Conservation (phyloP, 2,113 vertebrate genomes). For the Alexandromys fortis region DNA sequence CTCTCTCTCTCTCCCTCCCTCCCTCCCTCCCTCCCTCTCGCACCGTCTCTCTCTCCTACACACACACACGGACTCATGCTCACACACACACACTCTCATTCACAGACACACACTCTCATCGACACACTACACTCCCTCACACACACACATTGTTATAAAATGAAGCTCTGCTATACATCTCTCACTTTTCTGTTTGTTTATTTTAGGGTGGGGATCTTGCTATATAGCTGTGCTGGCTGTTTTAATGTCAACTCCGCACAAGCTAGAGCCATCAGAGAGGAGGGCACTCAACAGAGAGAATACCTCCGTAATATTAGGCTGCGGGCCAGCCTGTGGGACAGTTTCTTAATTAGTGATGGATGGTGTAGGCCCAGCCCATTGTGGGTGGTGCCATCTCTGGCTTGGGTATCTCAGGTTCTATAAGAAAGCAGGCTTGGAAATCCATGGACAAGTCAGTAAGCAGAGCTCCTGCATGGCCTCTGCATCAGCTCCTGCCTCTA, state of each 20-base stretch:
- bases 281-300: not conserved
- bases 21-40: not conserved
- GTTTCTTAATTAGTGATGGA: not conserved
- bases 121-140: no score
- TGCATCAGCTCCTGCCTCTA: not conserved
- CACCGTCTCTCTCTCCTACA: not conserved
- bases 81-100: not conserved
- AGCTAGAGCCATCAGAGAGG: not conserved
- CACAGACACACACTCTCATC: not conserved
- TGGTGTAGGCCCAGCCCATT: not conserved
- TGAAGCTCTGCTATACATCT: not conserved
- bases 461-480: not conserved
- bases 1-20: no score
- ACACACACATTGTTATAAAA: not conserved
- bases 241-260: not conserved
- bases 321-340: no score
- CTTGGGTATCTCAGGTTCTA: not conserved
- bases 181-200: not conserved
- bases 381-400: not conserved
- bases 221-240: not conserved
- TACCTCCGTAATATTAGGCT: not conserved
- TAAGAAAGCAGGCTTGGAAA: not conserved
- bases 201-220: not conserved
- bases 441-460: not conserved
- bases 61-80: no score